Percentiles rank a stretch among this genome's conserved stretches.
These are phyloP conservation scores for Syrista parreyssii DNA, from an alignment of 2,888 invertebrate species.

Conservation along the genomic window DNA sequence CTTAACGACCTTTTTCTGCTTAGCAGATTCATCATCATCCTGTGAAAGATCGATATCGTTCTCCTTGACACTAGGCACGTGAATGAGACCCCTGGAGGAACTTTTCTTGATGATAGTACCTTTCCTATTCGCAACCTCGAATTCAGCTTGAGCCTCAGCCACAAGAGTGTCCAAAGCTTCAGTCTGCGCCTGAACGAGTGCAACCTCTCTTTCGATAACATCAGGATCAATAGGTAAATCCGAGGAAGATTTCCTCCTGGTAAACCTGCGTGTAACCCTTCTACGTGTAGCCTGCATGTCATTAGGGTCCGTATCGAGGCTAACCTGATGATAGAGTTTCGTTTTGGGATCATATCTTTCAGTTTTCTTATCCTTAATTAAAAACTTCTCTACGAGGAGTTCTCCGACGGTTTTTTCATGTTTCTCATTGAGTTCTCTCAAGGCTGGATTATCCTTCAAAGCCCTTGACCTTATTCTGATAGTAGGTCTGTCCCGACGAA, in stretches of 20 bases:
- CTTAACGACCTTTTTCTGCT: constrained; percentile 24
- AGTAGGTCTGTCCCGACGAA: constrained; percentile 55
- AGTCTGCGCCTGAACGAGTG: constrained; percentile 58
- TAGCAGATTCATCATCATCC: constrained; percentile 24
- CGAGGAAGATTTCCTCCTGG: constrained; percentile 56
- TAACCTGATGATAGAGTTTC: constrained; percentile 44
- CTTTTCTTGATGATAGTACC: constrained; percentile 46
- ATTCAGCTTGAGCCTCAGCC: constrained; percentile 61
- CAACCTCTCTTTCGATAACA: constrained; percentile 53
- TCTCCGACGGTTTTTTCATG: constrained; percentile 78
- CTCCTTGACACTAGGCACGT: constrained; percentile 5
- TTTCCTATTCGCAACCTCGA: constrained; percentile 52
- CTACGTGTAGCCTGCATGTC: constrained; percentile 46
- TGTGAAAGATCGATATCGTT: constrained; percentile 19
- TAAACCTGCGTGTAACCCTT: constrained; percentile 56
- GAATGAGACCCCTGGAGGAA: constrained; percentile 13
- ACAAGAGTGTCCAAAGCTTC: constrained; percentile 59
- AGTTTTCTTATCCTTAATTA: constrained; percentile 71
- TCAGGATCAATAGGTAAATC: constrained; percentile 55
- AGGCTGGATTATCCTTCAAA: constrained; percentile 62
- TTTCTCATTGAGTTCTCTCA: constrained; percentile 66
- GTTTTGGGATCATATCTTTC: constrained; percentile 6
- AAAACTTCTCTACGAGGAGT: constrained; percentile 79
- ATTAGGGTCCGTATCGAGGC: constrained; percentile 32
- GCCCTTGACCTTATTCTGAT: constrained; percentile 64